These are phyloP conservation scores for Heliopora coerulea DNA, from an alignment of 92 coral and sea anemone species.

Conservation along the genomic window DNA sequence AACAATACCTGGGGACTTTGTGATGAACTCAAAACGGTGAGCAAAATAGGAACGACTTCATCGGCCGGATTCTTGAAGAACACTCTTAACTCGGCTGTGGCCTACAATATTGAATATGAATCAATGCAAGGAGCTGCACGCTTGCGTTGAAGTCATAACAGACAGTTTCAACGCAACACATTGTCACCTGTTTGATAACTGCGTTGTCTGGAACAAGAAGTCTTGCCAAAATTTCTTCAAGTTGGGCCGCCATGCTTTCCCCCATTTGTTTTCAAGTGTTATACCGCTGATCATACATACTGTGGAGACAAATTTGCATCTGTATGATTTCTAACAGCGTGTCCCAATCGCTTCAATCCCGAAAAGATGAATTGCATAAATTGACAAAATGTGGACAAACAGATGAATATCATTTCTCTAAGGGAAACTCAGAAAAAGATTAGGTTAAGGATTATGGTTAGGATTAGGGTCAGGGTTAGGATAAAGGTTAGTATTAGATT, in stretches of 20 bases:
- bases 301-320: too few relatives aligned
- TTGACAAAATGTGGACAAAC: too few relatives aligned
- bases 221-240: slow-evolving; percentile 79
- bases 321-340: too few relatives aligned
- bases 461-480: too few relatives aligned
- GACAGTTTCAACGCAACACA: neutral
- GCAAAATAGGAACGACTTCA: slow-evolving; percentile 68
- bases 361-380: too few relatives aligned
- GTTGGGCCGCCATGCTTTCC: slow-evolving; percentile 65
- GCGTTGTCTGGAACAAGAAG: slow-evolving; percentile 91
- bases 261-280: slow-evolving; percentile 1
- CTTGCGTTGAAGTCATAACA: neutral
- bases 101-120: slow-evolving; percentile 52
- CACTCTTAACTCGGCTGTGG: slow-evolving; percentile 85
- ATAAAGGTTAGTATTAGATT: too few relatives aligned
- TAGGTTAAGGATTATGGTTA: too few relatives aligned
- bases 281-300: slow-evolving; percentile 5
- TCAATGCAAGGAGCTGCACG: neutral
- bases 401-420: too few relatives aligned
- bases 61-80: slow-evolving; percentile 78
- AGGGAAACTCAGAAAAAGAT: too few relatives aligned
- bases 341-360: too few relatives aligned
- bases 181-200: slow-evolving; percentile 79
- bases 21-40: slow-evolving; percentile 72
- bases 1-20: slow-evolving; percentile 83